A percentile compares a stretch with the other conserved stretches of the same genome.
Conservation (phyloP, 1,140 invertebrate species). For the Temnothorax curvispinosus region DNA sequence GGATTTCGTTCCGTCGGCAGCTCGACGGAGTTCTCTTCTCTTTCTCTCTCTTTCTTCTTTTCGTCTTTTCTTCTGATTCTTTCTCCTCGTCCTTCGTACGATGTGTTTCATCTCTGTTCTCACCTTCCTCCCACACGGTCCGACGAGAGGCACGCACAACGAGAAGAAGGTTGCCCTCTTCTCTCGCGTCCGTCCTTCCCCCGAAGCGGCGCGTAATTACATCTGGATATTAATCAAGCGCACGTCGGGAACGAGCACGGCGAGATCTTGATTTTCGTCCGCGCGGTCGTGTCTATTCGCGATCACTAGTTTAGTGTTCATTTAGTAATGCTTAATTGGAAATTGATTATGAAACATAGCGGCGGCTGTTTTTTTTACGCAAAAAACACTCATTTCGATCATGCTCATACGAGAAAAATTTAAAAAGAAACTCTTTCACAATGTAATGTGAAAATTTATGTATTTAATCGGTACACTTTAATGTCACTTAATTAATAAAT, state of each 20-base stretch:
- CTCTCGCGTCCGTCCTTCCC: conserved; percentile 56
- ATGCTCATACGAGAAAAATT: neutral
- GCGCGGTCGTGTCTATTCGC: conserved; percentile 5
- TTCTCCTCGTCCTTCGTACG: neutral
- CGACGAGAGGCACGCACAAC: neutral
- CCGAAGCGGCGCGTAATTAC: conserved; percentile 71
- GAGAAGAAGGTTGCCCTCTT: conserved; percentile 31
- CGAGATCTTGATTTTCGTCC: conserved; percentile 73
- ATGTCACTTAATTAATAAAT: neutral
- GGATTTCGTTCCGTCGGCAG: conserved; percentile 77
- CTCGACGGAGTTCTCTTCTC: conserved; percentile 70
- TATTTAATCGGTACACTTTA: neutral
- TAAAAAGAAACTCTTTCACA: neutral
- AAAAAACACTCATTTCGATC: neutral
- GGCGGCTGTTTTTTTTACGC: neutral
- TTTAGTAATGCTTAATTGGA: conserved; percentile 5
- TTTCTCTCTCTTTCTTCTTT: neutral
- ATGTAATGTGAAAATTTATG: neutral
- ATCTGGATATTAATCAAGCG: conserved; percentile 70
- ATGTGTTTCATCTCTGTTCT: conserved; percentile 31
- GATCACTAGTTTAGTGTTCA: conserved; percentile 10
- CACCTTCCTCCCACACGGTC: conserved; percentile 39
- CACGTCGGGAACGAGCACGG: conserved; percentile 65
- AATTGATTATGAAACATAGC: neutral
- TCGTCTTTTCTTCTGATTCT: neutral